These are phyloP conservation scores for Dasyornis broadbenti DNA, from an alignment of 2,113 vertebrate genomes.

Conservation along the genomic window DNA sequence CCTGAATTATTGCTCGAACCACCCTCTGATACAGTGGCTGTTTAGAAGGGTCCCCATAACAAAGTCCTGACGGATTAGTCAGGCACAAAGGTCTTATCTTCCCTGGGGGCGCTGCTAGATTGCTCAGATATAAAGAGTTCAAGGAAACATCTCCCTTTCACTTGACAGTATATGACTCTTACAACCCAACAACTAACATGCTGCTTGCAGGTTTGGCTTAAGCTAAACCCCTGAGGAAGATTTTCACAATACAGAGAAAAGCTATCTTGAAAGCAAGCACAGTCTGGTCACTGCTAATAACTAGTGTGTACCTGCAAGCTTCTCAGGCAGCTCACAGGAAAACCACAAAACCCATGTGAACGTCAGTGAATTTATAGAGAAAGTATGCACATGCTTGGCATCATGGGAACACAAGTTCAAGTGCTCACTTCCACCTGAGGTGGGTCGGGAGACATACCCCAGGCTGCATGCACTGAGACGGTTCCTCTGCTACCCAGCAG, in stretches of 20 bases:
- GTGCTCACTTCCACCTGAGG: not conserved
- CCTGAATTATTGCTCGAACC: not conserved
- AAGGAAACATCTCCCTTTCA: not conserved
- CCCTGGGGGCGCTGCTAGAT: not conserved
- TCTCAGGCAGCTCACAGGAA: not conserved
- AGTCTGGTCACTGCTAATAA: not conserved
- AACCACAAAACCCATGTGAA: not conserved
- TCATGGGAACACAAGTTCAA: not conserved
- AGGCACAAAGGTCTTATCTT: not conserved
- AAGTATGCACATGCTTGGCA: fast-evolving
- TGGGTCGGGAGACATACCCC: not conserved
- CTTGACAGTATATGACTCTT: not conserved
- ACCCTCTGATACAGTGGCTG: not conserved
- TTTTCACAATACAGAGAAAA: not conserved
- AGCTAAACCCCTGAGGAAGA: not conserved
- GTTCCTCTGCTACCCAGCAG: not conserved
- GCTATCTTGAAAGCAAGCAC: not conserved
- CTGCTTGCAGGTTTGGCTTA: not conserved
- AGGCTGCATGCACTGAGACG: not conserved
- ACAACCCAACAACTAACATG: not conserved
- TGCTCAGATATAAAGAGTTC: not conserved
- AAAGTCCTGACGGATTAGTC: not conserved
- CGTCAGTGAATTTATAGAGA: not conserved
- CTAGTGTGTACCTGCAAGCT: not conserved
- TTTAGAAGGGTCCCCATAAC: not conserved